These are phyloP conservation scores for Tursiops truncatus DNA, from an alignment of 2,113 vertebrate genomes.

Conservation along the genomic window DNA sequence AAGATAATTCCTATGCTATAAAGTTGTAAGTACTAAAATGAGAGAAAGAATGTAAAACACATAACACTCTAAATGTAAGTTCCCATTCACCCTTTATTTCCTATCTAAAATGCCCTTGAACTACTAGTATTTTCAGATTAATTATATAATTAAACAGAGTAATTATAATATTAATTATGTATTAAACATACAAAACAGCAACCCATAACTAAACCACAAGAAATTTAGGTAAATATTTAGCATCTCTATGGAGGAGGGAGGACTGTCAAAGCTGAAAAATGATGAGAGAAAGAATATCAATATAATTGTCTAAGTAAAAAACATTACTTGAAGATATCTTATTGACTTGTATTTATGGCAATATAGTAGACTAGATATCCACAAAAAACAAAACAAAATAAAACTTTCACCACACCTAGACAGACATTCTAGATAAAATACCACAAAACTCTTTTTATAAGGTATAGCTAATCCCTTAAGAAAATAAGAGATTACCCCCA, in stretches of 20 bases:
- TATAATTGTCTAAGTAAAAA: background rate
- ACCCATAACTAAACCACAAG: background rate
- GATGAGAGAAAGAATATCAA: background rate
- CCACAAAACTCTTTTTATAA: background rate
- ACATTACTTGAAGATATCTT: background rate
- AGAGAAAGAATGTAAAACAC: background rate
- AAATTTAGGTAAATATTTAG: slow-evolving; percentile 8
- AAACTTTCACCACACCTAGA: background rate
- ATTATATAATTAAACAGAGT: background rate
- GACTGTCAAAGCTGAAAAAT: background rate
- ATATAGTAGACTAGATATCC: background rate
- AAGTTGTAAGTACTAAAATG: background rate
- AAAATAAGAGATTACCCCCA: background rate
- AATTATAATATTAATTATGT: slow-evolving; percentile 10
- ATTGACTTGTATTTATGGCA: background rate
- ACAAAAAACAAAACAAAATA: background rate
- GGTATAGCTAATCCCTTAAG: background rate
- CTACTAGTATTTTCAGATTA: background rate
- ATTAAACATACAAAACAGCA: background rate
- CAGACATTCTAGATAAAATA: background rate
- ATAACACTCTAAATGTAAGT: background rate
- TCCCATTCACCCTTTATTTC: slow-evolving; percentile 7
- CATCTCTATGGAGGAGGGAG: background rate
- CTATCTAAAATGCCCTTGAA: slow-evolving; percentile 2
- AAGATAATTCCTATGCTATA: background rate